Percentiles rank a stretch among this genome's conserved stretches.
These are phyloP conservation scores for Suillia variegata DNA, from an alignment of 2,888 invertebrate species.

Conservation along the genomic window DNA sequence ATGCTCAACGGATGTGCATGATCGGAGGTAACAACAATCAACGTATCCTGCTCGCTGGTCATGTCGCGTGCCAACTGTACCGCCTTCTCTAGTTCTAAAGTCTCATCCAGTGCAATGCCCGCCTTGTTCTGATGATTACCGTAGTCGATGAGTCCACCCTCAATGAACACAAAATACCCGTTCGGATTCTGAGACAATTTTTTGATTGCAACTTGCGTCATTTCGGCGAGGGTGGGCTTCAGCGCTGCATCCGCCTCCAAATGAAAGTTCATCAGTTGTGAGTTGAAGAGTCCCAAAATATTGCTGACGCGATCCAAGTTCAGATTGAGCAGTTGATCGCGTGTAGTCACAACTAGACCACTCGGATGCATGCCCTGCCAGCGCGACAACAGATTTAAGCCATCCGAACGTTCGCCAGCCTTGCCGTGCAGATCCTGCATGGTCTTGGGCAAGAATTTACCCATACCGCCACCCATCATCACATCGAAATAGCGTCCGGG, in stretches of 20 bases:
- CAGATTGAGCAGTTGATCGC: conserved; percentile 61
- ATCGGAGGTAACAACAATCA: conserved; percentile 79
- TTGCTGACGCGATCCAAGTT: conserved; percentile 63
- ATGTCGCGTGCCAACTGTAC: conserved; percentile 67
- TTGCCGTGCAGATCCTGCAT: background rate
- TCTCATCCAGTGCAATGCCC: conserved; percentile 43
- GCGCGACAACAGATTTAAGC: conserved; percentile 68
- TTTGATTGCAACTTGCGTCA: conserved; percentile 76
- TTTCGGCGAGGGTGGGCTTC: conserved; percentile 72
- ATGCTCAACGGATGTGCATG: conserved; percentile 77
- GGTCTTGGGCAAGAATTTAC: conserved; percentile 62
- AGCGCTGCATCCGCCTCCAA: conserved; percentile 6
- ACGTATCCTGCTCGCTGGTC: conserved; percentile 70
- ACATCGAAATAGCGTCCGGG: conserved; percentile 76
- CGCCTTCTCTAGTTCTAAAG: conserved; percentile 73
- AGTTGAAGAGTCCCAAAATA: conserved; percentile 70
- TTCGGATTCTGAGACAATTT: conserved; percentile 62
- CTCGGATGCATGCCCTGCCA: conserved; percentile 66
- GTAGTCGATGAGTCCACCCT: conserved; percentile 27
- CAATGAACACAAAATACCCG: conserved; percentile 19
- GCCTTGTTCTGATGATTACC: conserved; percentile 44
- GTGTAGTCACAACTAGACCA: conserved; percentile 63
- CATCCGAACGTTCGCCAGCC: conserved; percentile 66
- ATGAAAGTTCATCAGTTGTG: conserved; percentile 72
- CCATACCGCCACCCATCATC: conserved; percentile 77